Base-by-base conservation (phyloP, 2,888 invertebrate genomes). In the Lampropteryx suffumata region DNA sequence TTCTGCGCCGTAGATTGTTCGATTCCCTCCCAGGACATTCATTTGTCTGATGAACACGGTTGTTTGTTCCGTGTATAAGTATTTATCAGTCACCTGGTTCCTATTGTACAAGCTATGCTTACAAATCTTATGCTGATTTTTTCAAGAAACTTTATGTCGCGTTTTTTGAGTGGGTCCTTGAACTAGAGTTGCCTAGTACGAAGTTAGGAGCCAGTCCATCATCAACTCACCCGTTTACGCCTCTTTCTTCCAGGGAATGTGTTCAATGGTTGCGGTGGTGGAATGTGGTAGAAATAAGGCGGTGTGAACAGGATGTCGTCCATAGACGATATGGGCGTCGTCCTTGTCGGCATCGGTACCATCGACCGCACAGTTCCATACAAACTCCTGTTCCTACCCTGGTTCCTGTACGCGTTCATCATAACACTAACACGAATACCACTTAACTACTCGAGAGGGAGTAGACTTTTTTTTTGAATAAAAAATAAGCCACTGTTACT, bases 171-270 rank as follows among this genome's bases (percentile, higher is more conserved):
- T n/a, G n/a, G n/a, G n/a, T n/a, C n/a, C n/a, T n/a, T n/a, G n/a
- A n/a, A n/a, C n/a, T n/a, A n/a, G n/a, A n/a, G n/a, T n/a, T n/a
- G n/a, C n/a, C n/a, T n/a, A n/a, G n/a, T n/a, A n/a, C n/a, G n/a
- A 21, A 21, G 21, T 5, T 5, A 21, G 21, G 2, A 3, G 21
- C 21, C 2, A 21, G 5, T 21, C 21, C 21, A 3, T 24, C 24
- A 24, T 6, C 24, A 37, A 59, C 67, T 62, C 75, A 90, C 90
- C 82, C 80, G 71, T 76, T 89, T 90, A 33, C 86, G 79, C 62
- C 84, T 82, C 50, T 89, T 89, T 50, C 89, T 84, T 57, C 85
- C 86, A 79, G 90, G 90, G 65, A 81, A 89, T 8, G 90, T 90
- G 67, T 85, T 87, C 44, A 86, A 59, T 8, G 84, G 76, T 59